Base-by-base conservation (phyloP, 2,888 invertebrate species). In the Stegana nigrithorax region DNA sequence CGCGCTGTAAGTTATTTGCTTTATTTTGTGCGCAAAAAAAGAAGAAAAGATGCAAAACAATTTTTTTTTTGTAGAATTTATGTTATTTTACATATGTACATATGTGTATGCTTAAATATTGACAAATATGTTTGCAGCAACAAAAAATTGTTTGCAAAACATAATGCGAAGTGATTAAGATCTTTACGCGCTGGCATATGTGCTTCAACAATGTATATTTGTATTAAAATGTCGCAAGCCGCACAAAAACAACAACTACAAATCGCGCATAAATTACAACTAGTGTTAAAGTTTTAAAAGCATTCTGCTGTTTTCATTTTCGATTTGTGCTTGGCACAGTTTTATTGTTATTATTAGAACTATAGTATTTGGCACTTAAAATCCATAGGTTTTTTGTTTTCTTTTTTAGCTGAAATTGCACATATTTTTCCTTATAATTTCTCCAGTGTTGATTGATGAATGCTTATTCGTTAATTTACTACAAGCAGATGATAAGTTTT, bases 91-190 rank as follows among this genome's bases (percentile, higher is more conserved):
- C 29, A 12, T 53, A 29, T 53, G 25, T n/a, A n/a, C n/a, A n/a
- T n/a, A n/a, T 25, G 39, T 55, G 36, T 53, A 51, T 62, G 63
- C 63, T 61, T 45, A 67, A 62, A 67, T 71, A 76, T 73, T 75
- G 78, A 75, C 78, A 75, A 75, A 76, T 78, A 78, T 65, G 65
- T 71, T 75, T 64, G 64, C 68, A n/a, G 66, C 47, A 23, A 7
- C 2, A 53, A 25, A 68, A 60, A 39, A 56, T 39, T 25, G 62
- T 60, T 39, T 53, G n/a, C n/a, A 47, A 47, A 47, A 47, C 12
- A 47, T 7, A 47, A 47, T 23, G 25, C n/a, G 12, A 17, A 14
- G 25, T 63, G 68, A 68, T 68, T 68, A 66, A 68, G 66, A 68
- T 68, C 68, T 68, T 64, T 66, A 64, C 47, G 23, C 23, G 5